Evolutionary conservation across 1,140 invertebrate species (phyloP).

Genomic region (Phymorhynchus buccinoides): DNA sequence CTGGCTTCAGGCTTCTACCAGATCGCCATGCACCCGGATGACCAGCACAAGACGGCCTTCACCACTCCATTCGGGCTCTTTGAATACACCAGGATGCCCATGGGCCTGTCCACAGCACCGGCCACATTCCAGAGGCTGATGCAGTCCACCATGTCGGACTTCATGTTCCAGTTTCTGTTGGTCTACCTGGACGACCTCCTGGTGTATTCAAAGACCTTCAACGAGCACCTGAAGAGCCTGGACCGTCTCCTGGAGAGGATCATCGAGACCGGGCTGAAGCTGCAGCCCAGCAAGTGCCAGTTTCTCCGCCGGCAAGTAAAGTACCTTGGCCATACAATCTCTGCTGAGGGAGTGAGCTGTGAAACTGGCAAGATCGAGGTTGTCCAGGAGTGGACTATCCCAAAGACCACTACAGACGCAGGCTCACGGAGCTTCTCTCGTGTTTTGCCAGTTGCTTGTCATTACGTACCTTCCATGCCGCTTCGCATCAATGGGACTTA

Average conservation of each 20-base stretch:
- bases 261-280: constrained; percentile 7
- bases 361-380: background rate
- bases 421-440: too few species aligned
- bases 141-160: constrained; percentile 20
- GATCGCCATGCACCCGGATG: background rate
- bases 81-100: constrained; percentile 23
- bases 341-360: background rate
- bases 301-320: too few species aligned
- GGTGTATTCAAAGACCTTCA: background rate
- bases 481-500: too few species aligned
- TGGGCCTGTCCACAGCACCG: constrained; percentile 17
- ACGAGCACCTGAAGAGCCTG: constrained; percentile 4
- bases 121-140: constrained; percentile 15
- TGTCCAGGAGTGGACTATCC: background rate
- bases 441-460: too few species aligned
- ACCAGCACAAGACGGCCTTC: too few species aligned
- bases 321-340: constrained; percentile 27
- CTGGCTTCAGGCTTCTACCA: constrained; percentile 41
- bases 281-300: too few species aligned
- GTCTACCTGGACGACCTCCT: constrained; percentile 29
- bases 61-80: too few species aligned
- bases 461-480: too few species aligned
- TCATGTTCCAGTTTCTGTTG: constrained; percentile 9
- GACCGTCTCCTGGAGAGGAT: background rate
- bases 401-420: background rate